Conservation (phyloP, 2,888 invertebrate genomes). For the Punctoribates punctum region DNA sequence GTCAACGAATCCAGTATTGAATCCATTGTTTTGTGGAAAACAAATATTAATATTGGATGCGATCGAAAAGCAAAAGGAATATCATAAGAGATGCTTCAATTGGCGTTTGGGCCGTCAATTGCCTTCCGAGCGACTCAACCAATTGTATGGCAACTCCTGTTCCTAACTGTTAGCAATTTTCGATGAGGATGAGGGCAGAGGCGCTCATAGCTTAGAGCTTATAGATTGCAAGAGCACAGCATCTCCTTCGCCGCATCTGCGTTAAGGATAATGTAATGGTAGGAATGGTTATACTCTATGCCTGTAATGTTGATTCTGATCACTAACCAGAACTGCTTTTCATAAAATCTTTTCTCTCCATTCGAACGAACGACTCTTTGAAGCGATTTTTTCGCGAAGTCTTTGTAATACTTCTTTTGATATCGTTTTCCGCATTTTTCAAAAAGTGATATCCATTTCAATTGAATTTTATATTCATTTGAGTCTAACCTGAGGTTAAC, state of each 20-base stretch:
- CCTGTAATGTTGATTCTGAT: neutral
- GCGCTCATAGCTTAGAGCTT: neutral
- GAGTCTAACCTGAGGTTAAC: neutral
- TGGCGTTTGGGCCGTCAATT: neutral
- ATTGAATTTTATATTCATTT: neutral
- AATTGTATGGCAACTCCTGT: slow-evolving; percentile 12
- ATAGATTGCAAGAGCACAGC: neutral
- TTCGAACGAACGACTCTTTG: neutral
- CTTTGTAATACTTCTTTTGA: neutral
- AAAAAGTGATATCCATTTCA: neutral
- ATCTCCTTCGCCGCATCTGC: neutral
- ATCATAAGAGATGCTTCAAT: neutral
- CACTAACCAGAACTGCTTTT: neutral
- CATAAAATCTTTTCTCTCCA: neutral
- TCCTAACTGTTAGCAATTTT: no score
- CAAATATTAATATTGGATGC: neutral
- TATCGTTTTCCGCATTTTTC: neutral
- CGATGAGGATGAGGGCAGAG: neutral
- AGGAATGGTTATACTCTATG: neutral
- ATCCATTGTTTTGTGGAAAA: neutral
- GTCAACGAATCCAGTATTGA: neutral
- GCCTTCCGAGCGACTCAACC: neutral
- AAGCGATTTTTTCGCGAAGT: neutral
- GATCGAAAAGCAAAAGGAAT: neutral
- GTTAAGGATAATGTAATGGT: neutral